phyloP scores from a whole-genome alignment of 2,113 vertebrate genomes.

The Tursiops truncatus region DNA sequence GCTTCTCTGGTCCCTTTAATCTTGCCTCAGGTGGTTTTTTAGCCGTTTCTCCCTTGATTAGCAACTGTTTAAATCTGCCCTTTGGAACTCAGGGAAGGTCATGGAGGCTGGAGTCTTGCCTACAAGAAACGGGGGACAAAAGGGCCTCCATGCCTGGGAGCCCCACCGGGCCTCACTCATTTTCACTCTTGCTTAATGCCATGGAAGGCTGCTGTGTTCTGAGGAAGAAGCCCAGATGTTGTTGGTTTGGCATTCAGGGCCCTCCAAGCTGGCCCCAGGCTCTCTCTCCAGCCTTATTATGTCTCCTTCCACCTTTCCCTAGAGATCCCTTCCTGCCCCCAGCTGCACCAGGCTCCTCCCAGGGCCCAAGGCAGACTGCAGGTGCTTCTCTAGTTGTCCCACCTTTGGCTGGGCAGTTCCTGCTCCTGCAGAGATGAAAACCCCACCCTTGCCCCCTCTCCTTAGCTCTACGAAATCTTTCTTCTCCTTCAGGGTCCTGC shows the following conservation, averaged over 20 bases:
- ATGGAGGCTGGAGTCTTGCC: no score
- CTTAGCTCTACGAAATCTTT: background rate
- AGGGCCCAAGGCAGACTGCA: fast-evolving
- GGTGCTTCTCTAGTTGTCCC: background rate
- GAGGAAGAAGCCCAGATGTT: background rate
- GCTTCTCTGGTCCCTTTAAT: no score
- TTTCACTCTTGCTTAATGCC: background rate
- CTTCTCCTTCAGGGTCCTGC: background rate
- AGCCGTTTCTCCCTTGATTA: no score
- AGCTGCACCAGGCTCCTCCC: fast-evolving
- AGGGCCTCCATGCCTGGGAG: no score
- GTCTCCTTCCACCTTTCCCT: background rate
- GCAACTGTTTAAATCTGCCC: no score
- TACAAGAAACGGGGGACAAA: no score
- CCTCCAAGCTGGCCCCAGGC: background rate
- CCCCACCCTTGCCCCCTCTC: background rate
- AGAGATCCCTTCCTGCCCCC: background rate
- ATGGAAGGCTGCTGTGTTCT: background rate
- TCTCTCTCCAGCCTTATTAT: background rate
- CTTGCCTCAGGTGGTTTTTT: no score
- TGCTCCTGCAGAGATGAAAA: background rate
- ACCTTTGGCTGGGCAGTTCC: background rate
- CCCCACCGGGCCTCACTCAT: no score
- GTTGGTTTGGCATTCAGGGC: background rate
- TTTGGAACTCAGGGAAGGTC: no score